These are phyloP conservation scores for Pachypanchax playfairii DNA, from an alignment of 2,113 vertebrate genomes.

Conservation along the genomic window DNA sequence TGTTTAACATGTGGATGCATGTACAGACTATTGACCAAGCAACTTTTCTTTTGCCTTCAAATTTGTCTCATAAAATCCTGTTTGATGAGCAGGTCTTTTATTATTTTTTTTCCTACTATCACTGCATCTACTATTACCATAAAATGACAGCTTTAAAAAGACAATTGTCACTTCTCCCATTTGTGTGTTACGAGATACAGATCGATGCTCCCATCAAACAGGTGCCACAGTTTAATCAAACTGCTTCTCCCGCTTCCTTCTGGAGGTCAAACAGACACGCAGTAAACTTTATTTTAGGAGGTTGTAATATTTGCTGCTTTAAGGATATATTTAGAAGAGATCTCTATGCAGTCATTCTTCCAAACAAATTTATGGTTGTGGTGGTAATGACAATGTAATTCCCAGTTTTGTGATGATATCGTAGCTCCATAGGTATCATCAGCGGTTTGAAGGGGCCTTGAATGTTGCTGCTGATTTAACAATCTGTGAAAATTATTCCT, in stretches of 20 bases:
- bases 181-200: conserved; percentile 36
- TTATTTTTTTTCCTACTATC: conserved; percentile 1
- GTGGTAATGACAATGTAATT: conserved; percentile 48
- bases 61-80: conserved; percentile 27
- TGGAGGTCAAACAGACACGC: conserved; percentile 13
- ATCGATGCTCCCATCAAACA: conserved; percentile 58
- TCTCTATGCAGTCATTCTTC: conserved; percentile 28
- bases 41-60: neutral
- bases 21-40: neutral
- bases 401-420: conserved; percentile 40
- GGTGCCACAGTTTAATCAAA: neutral
- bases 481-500: conserved; percentile 67
- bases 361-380: conserved; percentile 28
- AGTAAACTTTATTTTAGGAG: conserved; percentile 29
- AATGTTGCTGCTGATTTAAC: conserved; percentile 28
- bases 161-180: conserved; percentile 17
- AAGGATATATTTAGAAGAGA: conserved; percentile 24
- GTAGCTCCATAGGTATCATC: conserved; percentile 33
- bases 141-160: conserved; percentile 22
- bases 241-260: conserved; percentile 12
- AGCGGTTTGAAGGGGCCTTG: conserved; percentile 30
- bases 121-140: neutral
- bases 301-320: conserved; percentile 38
- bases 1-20: neutral
- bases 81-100: conserved; percentile 18